A percentile compares a stretch with the other conserved stretches of the same genome.
phyloP scores from a whole-genome alignment of 2,888 invertebrate species.

The Encarsia formosa region DNA sequence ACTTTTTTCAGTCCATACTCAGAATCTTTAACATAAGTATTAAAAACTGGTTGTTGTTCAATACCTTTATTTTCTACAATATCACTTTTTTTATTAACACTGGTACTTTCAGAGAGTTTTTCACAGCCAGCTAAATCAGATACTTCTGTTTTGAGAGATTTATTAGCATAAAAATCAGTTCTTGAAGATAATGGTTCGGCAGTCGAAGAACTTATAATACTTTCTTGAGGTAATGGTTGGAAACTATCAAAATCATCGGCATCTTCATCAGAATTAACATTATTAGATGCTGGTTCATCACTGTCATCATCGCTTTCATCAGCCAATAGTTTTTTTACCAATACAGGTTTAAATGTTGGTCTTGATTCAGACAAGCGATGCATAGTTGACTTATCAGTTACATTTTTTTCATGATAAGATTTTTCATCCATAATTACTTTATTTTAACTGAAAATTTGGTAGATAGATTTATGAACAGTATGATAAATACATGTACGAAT shows the following conservation, averaged over 20 bases:
- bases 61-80: background rate
- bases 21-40: conserved; percentile 15
- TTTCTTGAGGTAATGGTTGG: conserved; percentile 23
- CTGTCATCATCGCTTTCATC: conserved; percentile 39
- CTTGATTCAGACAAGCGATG: conserved; percentile 18
- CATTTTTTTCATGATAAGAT: no score
- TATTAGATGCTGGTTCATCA: conserved; percentile 30
- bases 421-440: no score
- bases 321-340: conserved; percentile 38
- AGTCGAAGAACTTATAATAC: no score
- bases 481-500: no score
- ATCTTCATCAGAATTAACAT: conserved; percentile 27
- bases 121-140: background rate
- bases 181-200: conserved; percentile 11
- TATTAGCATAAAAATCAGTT: conserved; percentile 2
- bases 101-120: background rate
- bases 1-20: background rate
- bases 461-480: no score
- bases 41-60: conserved; percentile 9
- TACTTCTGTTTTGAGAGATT: background rate
- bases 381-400: background rate
- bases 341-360: conserved; percentile 36
- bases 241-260: conserved; percentile 35
- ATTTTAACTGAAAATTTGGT: no score
- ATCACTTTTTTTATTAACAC: background rate